phyloP scores from a whole-genome alignment of 2,113 vertebrate species.

The Ceuthmochares aereus region DNA sequence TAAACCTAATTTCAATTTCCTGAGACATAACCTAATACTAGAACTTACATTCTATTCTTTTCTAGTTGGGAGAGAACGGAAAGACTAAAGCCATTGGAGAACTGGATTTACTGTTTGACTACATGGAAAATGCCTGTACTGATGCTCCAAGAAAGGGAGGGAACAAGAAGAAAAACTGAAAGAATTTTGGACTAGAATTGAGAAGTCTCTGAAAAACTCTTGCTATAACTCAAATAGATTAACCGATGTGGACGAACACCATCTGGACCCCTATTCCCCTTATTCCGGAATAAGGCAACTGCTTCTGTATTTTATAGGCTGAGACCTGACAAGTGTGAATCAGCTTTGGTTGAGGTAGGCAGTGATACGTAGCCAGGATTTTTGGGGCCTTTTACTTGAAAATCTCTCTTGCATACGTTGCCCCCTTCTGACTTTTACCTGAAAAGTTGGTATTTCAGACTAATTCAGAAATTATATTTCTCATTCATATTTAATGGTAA shows the following conservation, averaged over 20 bases:
- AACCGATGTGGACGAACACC: background rate
- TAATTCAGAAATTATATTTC: background rate
- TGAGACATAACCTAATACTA: background rate
- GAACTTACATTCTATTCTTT: background rate
- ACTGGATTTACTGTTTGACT: slow-evolving; percentile 79
- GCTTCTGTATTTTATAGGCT: background rate
- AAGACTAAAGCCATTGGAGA: slow-evolving; percentile 84
- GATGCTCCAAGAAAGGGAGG: slow-evolving; percentile 10
- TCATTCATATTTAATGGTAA: slow-evolving; percentile 71
- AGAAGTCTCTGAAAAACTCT: background rate
- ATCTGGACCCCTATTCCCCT: no score
- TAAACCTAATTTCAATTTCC: background rate
- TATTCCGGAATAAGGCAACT: background rate
- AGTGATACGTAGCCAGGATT: background rate
- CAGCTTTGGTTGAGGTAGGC: background rate
- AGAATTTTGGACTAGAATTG: background rate
- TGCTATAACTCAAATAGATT: background rate
- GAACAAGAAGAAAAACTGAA: slow-evolving; percentile 32
- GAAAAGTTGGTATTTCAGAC: background rate
- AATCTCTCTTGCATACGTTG: background rate
- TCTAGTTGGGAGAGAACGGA: slow-evolving; percentile 76
- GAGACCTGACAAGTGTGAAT: background rate
- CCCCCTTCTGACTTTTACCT: slow-evolving; percentile 24
- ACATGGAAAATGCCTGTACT: slow-evolving; percentile 51
- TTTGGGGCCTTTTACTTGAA: background rate